Evolutionary conservation across 2,113 vertebrate genomes (phyloP).

Genomic region (Pipra filicauda): DNA sequence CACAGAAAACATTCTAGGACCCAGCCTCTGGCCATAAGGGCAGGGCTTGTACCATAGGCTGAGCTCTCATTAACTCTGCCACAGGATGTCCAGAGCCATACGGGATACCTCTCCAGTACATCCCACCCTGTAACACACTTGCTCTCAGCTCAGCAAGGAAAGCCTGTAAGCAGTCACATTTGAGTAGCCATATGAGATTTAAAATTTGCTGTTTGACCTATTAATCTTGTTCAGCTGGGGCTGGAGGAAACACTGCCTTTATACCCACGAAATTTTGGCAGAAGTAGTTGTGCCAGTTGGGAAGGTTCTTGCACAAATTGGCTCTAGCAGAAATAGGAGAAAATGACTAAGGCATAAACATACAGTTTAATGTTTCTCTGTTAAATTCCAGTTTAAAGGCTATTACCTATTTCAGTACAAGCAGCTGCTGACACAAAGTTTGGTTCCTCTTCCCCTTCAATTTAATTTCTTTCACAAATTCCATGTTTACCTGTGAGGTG

Average conservation of each 20-base stretch:
- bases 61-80: neutral
- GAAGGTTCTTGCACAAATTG: neutral
- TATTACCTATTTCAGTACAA: neutral
- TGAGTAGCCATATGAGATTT: neutral
- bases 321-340: neutral
- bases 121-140: neutral
- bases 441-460: fast-evolving
- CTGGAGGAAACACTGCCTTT: neutral
- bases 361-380: neutral
- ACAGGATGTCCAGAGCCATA: neutral
- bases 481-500: neutral
- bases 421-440: neutral
- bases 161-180: neutral
- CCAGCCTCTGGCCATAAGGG: neutral
- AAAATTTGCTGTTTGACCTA: neutral
- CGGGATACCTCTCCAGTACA: fast-evolving
- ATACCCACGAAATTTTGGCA: neutral
- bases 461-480: neutral
- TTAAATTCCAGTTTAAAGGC: neutral
- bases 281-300: neutral
- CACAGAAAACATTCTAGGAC: neutral
- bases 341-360: neutral
- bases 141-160: neutral
- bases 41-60: fast-evolving
- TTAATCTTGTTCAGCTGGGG: neutral